Percentiles rank a stretch among this genome's conserved stretches.
These are phyloP conservation scores for Nysson spinosus DNA, from an alignment of 2,888 invertebrate genomes.

Conservation along the genomic window DNA sequence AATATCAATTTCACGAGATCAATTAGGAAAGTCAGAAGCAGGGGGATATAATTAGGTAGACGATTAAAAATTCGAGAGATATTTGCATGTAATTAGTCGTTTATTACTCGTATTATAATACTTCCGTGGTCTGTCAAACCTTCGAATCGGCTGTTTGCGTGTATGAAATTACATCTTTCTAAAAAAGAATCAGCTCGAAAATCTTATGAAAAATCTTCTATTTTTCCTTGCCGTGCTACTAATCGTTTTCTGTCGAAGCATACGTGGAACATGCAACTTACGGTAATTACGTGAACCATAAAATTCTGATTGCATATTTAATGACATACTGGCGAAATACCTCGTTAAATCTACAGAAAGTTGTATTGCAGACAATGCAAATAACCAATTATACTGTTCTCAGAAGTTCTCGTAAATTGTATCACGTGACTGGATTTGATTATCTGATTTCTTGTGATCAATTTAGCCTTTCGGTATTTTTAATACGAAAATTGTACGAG, in stretches of 20 bases:
- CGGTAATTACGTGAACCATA: not conserved
- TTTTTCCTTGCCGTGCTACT: conserved; percentile 26
- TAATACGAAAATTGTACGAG: too few species aligned
- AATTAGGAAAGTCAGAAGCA: too few species aligned
- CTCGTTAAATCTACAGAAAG: not conserved
- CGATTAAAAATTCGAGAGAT: too few species aligned
- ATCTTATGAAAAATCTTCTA: conserved; percentile 47
- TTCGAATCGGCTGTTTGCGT: conserved; percentile 22
- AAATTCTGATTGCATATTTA: not conserved
- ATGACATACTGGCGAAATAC: not conserved
- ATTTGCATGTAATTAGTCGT: conserved; percentile 37
- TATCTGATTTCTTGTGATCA: too few species aligned
- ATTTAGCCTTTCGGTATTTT: too few species aligned
- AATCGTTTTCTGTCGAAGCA: conserved; percentile 22
- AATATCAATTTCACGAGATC: too few species aligned
- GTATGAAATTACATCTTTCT: conserved; percentile 36
- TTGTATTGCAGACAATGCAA: not conserved
- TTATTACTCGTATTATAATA: conserved; percentile 9
- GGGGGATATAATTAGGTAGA: too few species aligned
- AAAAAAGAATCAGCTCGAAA: conserved; percentile 35
- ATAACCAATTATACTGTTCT: not conserved
- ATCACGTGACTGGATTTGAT: not conserved
- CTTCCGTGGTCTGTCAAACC: conserved; percentile 11
- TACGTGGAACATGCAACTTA: conserved; percentile 21
- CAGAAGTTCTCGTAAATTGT: not conserved